phyloP scores from a whole-genome alignment of 2,888 invertebrate genomes.

The Pycnomerus fuliginosus region DNA sequence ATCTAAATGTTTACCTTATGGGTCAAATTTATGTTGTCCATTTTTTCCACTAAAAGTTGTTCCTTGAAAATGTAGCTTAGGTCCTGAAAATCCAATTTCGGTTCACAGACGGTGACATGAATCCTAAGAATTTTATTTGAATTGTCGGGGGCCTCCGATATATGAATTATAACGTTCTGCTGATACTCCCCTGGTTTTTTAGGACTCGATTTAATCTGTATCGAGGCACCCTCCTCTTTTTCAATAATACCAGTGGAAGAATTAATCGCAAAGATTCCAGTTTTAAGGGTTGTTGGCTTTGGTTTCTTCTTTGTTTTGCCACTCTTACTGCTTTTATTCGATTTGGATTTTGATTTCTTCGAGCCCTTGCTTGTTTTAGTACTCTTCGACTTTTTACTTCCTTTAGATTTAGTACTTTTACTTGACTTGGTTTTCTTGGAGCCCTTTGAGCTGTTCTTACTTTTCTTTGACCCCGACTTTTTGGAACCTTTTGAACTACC shows the following conservation, averaged over 20 bases:
- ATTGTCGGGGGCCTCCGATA: slow-evolving; percentile 54
- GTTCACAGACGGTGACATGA: slow-evolving; percentile 59
- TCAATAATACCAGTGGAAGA: slow-evolving; percentile 47
- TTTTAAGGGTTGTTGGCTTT: slow-evolving; percentile 37
- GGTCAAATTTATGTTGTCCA: slow-evolving; percentile 51
- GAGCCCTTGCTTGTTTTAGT: slow-evolving; percentile 8
- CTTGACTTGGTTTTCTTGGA: slow-evolving; percentile 9
- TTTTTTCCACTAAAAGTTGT: slow-evolving; percentile 58
- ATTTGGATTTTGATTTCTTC: slow-evolving; percentile 8
- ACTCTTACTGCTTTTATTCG: slow-evolving; percentile 4
- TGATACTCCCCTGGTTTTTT: slow-evolving; percentile 42
- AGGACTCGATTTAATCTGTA: slow-evolving; percentile 48
- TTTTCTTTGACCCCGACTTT: slow-evolving; percentile 24
- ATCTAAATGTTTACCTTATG: no score
- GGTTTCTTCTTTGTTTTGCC: slow-evolving; percentile 21
- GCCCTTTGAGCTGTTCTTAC: slow-evolving; percentile 8
- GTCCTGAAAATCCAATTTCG: slow-evolving; percentile 60
- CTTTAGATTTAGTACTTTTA: slow-evolving; percentile 11
- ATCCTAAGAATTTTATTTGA: slow-evolving; percentile 56
- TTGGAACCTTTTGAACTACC: slow-evolving; percentile 18
- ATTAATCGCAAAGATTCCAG: slow-evolving; percentile 47
- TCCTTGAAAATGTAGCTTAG: slow-evolving; percentile 61
- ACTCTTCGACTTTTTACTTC: slow-evolving; percentile 3
- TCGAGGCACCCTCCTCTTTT: slow-evolving; percentile 40
- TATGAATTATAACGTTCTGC: slow-evolving; percentile 45